These are phyloP conservation scores for Sebastes schlegelii DNA, from an alignment of 2,113 vertebrate species.

Conservation along the genomic window DNA sequence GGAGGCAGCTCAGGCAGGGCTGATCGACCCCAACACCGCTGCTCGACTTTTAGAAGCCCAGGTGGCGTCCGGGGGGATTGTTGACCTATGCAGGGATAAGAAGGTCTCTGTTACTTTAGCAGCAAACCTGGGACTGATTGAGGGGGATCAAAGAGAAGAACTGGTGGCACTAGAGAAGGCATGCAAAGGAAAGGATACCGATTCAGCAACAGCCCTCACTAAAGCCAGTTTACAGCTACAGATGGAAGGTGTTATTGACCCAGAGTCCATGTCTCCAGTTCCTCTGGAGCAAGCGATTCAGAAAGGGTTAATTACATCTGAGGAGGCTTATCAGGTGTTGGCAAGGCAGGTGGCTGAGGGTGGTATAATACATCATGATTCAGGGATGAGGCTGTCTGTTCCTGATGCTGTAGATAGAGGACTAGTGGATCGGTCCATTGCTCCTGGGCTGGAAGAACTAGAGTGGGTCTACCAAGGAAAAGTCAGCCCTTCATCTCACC, in stretches of 20 bases:
- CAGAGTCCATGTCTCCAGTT: constrained; percentile 84
- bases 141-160: constrained; percentile 80
- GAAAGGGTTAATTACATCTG: constrained; percentile 84
- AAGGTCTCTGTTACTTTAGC: constrained; percentile 94
- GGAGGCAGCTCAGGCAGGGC: constrained; percentile 88
- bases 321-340: constrained; percentile 84
- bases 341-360: constrained; percentile 90
- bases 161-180: constrained; percentile 92
- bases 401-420: constrained; percentile 85
- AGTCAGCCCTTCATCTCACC: constrained; percentile 77
- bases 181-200: constrained; percentile 86
- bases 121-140: constrained; percentile 90
- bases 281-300: constrained; percentile 85
- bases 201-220: constrained; percentile 79
- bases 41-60: constrained; percentile 91
- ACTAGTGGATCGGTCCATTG: constrained; percentile 83
- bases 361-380: constrained; percentile 91
- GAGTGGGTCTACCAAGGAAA: constrained; percentile 82
- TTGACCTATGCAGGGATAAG: constrained; percentile 90
- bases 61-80: constrained; percentile 92
- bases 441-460: constrained; percentile 83
- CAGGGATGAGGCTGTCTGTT: constrained; percentile 90
- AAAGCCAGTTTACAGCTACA: constrained; percentile 90
- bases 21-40: constrained; percentile 89
- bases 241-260: constrained; percentile 90